Percentiles rank a stretch among this genome's conserved stretches.
phyloP scores from a whole-genome alignment of 2,113 vertebrate genomes.

The Macquaria australasica region DNA sequence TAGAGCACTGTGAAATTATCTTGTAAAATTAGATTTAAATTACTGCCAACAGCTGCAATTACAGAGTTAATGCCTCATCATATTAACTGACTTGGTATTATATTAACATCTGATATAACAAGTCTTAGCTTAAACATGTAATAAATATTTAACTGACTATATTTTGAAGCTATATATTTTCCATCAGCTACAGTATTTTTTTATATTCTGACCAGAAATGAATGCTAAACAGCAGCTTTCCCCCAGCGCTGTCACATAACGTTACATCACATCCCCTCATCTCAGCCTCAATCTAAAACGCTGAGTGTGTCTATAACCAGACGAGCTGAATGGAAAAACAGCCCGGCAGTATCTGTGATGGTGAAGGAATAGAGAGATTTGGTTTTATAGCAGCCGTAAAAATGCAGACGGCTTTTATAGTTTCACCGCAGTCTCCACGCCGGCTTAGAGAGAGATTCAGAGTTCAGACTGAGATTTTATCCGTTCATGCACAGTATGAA shows the following conservation, averaged over 20 bases:
- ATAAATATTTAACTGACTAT: neutral
- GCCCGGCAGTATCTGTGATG: neutral
- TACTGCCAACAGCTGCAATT: neutral
- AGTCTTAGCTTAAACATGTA: neutral
- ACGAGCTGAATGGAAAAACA: constrained; percentile 36
- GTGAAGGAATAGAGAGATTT: constrained; percentile 15
- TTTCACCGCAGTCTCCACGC: constrained; percentile 50
- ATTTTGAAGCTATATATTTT: neutral
- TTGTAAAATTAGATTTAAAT: neutral
- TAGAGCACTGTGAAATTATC: too few relatives aligned
- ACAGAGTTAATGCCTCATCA: neutral
- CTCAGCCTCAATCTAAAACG: constrained; percentile 1
- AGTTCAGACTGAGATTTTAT: constrained; percentile 3
- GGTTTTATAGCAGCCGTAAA: constrained; percentile 48
- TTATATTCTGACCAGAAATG: neutral
- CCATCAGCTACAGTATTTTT: neutral
- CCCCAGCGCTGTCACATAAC: neutral
- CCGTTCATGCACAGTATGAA: neutral
- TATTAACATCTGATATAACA: neutral
- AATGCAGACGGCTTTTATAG: constrained; percentile 61
- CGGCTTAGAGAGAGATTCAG: constrained; percentile 16
- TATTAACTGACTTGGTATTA: too few relatives aligned
- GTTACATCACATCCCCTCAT: neutral
- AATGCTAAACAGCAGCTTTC: neutral
- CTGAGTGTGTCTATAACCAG: constrained; percentile 1